Evolutionary conservation across 1,140 invertebrate species (phyloP), one percentile per base, ranked within the genome.

Genomic region (Phenacoccus solenopsis): DNA sequence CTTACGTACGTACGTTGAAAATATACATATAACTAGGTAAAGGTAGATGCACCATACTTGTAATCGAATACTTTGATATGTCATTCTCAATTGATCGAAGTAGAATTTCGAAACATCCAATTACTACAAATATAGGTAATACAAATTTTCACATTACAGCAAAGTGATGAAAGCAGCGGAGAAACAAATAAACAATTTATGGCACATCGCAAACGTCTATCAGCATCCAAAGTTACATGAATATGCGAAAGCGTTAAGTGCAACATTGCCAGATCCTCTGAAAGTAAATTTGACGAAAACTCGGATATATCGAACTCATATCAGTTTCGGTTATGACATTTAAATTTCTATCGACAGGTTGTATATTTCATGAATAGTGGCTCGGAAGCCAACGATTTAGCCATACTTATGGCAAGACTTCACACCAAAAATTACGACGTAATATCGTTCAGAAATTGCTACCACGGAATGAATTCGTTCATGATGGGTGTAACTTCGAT

Each of bases 381-480:
- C 0, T 95, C 93, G 5, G 96, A 98, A 82, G 96, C 96, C 0
- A 98, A 98, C 78, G 96, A 98, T 78, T 80, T 98, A 38, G 96
- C 96, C 0, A 83, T 95, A 71, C 76, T 94, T 16, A 84, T 99
- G 80, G 90, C 95, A 0, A 69, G 93, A 73, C 76, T 91, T 0
- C 86, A 94, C 76, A 97, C 95, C 0, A 86, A 87, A 2, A 86
- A 90, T 72, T 88, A 87, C 75, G 93, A 98, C 74, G 83, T 96
- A 3, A 80, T 98, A 21, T 90, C 93, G 0, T 80, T 98, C 10
- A 86, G 89, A 75, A 94, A 94, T 79, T 83, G 84, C 56, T 98
- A 96, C 77, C 94, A 98, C 78, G 96, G 96, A 12, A 89, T 89
- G 79, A 93, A 89, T 61, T 89, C 88, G 12, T 86, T 86, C 56